Base-by-base conservation (phyloP, 2,113 vertebrate genomes). In the Calypte anna region DNA sequence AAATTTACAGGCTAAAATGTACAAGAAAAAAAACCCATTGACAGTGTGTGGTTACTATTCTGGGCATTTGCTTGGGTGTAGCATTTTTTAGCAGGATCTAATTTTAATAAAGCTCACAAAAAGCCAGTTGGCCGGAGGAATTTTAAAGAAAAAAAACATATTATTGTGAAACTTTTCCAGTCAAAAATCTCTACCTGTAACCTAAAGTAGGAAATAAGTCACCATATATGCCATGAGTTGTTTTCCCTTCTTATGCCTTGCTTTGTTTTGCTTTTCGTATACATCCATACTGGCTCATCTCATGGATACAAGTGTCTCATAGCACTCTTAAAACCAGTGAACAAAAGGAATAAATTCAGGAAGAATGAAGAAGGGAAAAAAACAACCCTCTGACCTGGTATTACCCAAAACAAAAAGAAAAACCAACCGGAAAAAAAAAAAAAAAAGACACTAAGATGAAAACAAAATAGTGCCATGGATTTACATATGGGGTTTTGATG, bases 381-480 rank as follows among this genome's bases (percentile, higher is more conserved):
- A 93, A 96, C 79, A 97, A 97, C 98, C 92, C 96, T 97, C 96
- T 97, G 97, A 98, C 96, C 97, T 98, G 96, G 96, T 97, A 72
- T 97, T 95, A 98, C 84, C 94, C 61, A 50, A 50, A 50, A 50
- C 75, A 94, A 89, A 50, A 88, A 97, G 96, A 97, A 96, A 97
- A 97, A 97, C 20, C 46, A 48, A 48, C 84, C 84, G 94, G 61
- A 50, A 23, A 50, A 50, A 78, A 94, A 89, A 53, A 88, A 97
- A 96, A 96, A 96, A 97, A 97, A 97, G 97, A 98, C 97, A 97
- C 98, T 98, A 98, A 98, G 97, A 98, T 98, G 98, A 96, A 98
- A 98, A 98, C 97, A 96, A 97, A 98, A 98, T 98, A 96, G 98
- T 98, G 98, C 93, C 98, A 98, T 98, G 98, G 97, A 97, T 97